Evolutionary conservation across 2,797 vertebrate species (phyloP), one percentile per base, ranked within the genome.

Genomic region (Hoplostethus atlanticus): DNA sequence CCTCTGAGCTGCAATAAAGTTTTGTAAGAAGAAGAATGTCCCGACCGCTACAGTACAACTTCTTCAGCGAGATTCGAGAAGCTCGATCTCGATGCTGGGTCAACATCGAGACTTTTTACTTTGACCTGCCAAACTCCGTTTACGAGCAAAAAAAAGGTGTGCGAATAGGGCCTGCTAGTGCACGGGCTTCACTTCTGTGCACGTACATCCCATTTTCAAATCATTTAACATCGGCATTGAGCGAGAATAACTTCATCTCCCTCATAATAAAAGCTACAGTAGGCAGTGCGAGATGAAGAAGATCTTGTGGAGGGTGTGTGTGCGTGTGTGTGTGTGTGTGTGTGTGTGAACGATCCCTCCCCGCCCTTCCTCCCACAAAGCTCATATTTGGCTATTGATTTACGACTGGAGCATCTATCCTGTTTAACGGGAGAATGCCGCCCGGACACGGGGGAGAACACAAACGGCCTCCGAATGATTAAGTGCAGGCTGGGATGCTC

Each of bases 301-400:
- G 34, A 51, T 48, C 34, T 64, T 46, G 10, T 2, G 38, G 38
- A 8, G 7, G 8, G 8, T 40, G 38, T 9, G 38, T 40, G 38
- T 40, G 38, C 8, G 38, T 40, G 3, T 34, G 34, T 34, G 34
- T 34, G 34, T 34, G 31, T 34, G 34, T 34, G 34, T 34, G 2
- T 34, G 21, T 21, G 21, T 21, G 21, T 21, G 21, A 36, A 38
- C 46, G 61, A 36, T 46, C 25, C 16, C 17, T 31, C 13, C 16
- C 38, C 44, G 31, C 48, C 54, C 47, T 58, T 44, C 65, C 63
- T 54, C 21, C 12, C 12, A 62, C 30, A 64, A 58, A 54, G 40
- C 13, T 77, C 30, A 71, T 64, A 44, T 58, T 51, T 44, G 50
- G 46, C 21, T 38, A 50, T 69, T 69, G 71, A 73, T 73, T 73